phyloP scores from a whole-genome alignment of 2,888 invertebrate species.

The Oscheius sp. region DNA sequence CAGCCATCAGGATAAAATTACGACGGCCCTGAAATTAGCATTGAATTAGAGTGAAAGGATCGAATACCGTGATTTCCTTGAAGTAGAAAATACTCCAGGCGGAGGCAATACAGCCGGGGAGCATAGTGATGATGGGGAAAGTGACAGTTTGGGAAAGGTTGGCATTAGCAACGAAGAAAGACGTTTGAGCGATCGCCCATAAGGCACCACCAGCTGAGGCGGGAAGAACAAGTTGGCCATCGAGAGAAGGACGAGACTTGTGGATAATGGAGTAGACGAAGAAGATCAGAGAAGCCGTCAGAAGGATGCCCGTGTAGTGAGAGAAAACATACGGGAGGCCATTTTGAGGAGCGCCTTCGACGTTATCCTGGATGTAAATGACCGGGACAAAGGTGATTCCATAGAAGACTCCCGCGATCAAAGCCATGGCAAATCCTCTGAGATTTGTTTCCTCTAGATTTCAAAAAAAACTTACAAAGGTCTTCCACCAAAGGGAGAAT shows the following conservation, averaged over 20 bases:
- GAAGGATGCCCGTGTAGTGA: slow-evolving; percentile 72
- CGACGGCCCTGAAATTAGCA: slow-evolving; percentile 46
- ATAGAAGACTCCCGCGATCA: slow-evolving; percentile 72
- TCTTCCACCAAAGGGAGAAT: slow-evolving; percentile 18
- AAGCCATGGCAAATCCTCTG: slow-evolving; percentile 71
- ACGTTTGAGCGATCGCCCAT: slow-evolving; percentile 45
- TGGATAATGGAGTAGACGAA: slow-evolving; percentile 70
- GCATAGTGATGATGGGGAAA: slow-evolving; percentile 73
- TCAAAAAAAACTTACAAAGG: slow-evolving; percentile 21
- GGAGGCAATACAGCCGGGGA: slow-evolving; percentile 72
- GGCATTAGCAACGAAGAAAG: slow-evolving; percentile 74
- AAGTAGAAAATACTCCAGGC: slow-evolving; percentile 73
- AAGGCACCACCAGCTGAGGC: slow-evolving; percentile 72
- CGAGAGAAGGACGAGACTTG: slow-evolving; percentile 71
- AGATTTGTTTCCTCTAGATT: slow-evolving; percentile 3
- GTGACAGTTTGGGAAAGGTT: slow-evolving; percentile 71
- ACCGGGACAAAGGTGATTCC: slow-evolving; percentile 73
- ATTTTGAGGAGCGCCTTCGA: slow-evolving; percentile 46
- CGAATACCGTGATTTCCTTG: slow-evolving; percentile 72
- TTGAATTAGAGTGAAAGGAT: neutral
- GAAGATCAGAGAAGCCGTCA: slow-evolving; percentile 71
- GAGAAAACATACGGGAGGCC: slow-evolving; percentile 72
- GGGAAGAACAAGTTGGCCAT: slow-evolving; percentile 71
- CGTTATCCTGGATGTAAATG: slow-evolving; percentile 71
- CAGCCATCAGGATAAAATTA: slow-evolving; percentile 56